Conservation (phyloP, 2,113 vertebrate genomes). For the Lagopus muta region DNA sequence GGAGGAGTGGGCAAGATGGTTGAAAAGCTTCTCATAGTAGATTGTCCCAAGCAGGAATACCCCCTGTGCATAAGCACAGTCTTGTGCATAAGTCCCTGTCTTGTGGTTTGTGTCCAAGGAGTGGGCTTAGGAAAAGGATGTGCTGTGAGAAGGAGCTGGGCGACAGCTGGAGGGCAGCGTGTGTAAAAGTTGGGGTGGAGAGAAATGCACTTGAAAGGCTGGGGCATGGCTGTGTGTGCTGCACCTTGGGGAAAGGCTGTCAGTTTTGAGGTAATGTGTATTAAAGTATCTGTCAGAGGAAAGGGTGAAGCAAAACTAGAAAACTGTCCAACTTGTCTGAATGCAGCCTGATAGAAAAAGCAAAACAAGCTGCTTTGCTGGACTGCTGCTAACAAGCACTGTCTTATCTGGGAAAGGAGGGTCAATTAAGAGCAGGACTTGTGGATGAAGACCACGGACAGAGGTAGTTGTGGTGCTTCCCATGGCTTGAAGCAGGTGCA, state of each 20-base stretch:
- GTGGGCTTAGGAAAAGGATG: neutral
- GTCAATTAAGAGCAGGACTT: neutral
- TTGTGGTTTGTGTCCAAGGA: neutral
- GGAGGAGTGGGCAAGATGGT: neutral
- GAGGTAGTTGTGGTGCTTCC: neutral
- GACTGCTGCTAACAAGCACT: neutral
- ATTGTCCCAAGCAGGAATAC: neutral
- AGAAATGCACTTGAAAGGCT: neutral
- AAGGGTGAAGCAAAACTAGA: constrained; percentile 45
- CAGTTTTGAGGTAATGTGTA: neutral
- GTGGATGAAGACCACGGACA: neutral
- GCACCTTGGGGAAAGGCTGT: constrained; percentile 23
- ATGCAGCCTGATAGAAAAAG: neutral
- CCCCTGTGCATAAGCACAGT: no score
- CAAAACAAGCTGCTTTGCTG: neutral
- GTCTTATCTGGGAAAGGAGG: neutral
- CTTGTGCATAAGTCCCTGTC: no score
- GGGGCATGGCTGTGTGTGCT: neutral
- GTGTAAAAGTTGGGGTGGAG: neutral
- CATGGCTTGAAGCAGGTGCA: neutral
- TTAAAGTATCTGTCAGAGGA: constrained; percentile 26
- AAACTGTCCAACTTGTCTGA: constrained; percentile 31
- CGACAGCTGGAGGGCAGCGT: neutral
- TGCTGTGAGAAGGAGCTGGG: neutral
- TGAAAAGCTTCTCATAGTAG: neutral